Evolutionary conservation across 2,113 vertebrate species (phyloP), one percentile per base, ranked within the genome.

Genomic region (Miniopterus natalensis): DNA sequence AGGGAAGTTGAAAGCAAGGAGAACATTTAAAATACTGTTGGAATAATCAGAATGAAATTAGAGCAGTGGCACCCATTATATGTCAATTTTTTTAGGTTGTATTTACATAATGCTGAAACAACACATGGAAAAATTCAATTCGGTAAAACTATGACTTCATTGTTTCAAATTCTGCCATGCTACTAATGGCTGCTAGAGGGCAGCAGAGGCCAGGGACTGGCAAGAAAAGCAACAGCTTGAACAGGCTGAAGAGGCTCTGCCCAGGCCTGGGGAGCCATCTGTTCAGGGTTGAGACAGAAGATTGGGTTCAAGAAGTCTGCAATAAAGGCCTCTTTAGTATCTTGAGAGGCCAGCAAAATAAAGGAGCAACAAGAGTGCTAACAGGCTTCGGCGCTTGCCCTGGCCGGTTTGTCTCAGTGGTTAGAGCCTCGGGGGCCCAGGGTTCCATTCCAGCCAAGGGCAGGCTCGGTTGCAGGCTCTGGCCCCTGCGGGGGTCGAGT

Each of bases 141-240:
- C 49, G 53, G 47, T 27, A 36, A 89, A 96, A 87, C 68, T 9
- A 23, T 40, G 79, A 42, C 68, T 90, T 75, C 59, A 47, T 94
- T 79, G 31, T 70, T 95, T 95, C 45, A 42, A 63, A 29, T 88
- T 59, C 61, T 97, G 97, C 66, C 81, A 61, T 94, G n/a, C 73
- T 91, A 36, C 94, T 85, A 75, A 42, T 84, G 94, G 29, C 53
- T 97, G 74, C 97, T 95, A 97, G 97, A 97, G 97, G 97, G 97
- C 97, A 97, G 97, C 94, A 97, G 93, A 97, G 96, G 68, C 96
- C 90, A 97, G 90, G 85, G 74, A 85, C 97, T 96, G 83, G 20
- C n/a, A 74, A 25, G 45, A 13, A 70, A 88, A 85, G 47, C 71
- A 73, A 6, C 6, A 12, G 8, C 31, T 45, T 68, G 25, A 85